These are phyloP conservation scores for Porites evermanni DNA, from an alignment of 92 coral and sea anemone genomes.

Conservation along the genomic window DNA sequence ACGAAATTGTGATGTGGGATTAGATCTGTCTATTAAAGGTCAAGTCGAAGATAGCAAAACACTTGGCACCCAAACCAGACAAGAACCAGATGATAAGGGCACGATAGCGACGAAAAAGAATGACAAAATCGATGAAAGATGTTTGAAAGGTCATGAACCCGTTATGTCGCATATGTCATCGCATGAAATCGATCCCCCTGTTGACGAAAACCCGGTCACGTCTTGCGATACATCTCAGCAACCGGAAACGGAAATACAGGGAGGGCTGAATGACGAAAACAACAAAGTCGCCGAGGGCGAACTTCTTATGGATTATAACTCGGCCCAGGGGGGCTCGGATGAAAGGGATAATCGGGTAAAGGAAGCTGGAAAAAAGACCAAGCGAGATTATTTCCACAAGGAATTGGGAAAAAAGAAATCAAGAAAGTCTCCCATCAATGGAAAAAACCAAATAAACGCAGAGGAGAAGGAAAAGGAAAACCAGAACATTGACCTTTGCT, in stretches of 20 bases:
- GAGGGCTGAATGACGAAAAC: not conserved
- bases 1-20: not conserved
- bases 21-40: not conserved
- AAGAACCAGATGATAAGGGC: not conserved
- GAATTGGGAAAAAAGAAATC: not conserved
- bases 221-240: constrained; percentile 12
- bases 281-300: not conserved
- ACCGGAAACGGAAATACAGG: constrained; percentile 41
- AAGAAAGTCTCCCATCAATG: not conserved
- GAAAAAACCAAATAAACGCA: not conserved
- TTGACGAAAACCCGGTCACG: constrained; percentile 28
- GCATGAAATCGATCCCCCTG: constrained; percentile 25
- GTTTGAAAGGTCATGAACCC: constrained; percentile 30
- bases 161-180: constrained; percentile 34
- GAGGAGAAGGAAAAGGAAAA: not conserved
- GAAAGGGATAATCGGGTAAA: constrained; percentile 23
- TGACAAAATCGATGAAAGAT: not conserved
- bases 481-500: not conserved
- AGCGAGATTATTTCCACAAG: constrained; percentile 8
- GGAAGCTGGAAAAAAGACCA: not conserved
- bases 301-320: constrained; percentile 9
- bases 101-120: not conserved
- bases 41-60: constrained; percentile 5
- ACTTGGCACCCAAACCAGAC: constrained; percentile 16
- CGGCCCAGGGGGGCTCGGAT: constrained; percentile 27